Evolutionary conservation across 2,797 vertebrate species (phyloP).

Genomic region (Myioborus miniatus): DNA sequence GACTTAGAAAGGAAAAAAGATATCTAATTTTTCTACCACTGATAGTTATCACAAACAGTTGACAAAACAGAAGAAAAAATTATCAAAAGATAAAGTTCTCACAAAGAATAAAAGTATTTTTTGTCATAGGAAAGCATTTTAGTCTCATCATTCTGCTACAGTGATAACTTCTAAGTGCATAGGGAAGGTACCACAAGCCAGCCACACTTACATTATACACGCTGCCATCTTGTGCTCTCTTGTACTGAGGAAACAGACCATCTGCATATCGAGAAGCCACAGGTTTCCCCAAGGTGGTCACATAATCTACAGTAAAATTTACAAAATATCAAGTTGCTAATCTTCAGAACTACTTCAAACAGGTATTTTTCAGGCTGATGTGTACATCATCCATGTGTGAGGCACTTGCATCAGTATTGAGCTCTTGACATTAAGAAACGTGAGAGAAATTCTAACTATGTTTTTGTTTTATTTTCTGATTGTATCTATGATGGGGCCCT

Average conservation of each 20-base stretch:
- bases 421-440: background rate
- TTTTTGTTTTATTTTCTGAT: background rate
- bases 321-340: background rate
- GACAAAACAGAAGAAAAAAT: background rate
- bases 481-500: background rate
- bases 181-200: background rate
- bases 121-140: background rate
- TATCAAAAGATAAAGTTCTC: background rate
- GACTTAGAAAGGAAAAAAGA: background rate
- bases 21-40: background rate
- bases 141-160: background rate
- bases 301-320: conserved; percentile 75
- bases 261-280: conserved; percentile 81
- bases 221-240: conserved; percentile 63
- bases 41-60: background rate
- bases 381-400: background rate
- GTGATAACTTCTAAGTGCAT: background rate
- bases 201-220: conserved; percentile 79
- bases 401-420: background rate
- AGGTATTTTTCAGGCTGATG: background rate
- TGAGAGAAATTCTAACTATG: background rate
- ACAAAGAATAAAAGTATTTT: background rate
- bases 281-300: conserved; percentile 74
- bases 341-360: background rate
- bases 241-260: conserved; percentile 76